These are phyloP conservation scores for Salvelinus sp. DNA, from an alignment of 2,113 vertebrate species.

Conservation along the genomic window DNA sequence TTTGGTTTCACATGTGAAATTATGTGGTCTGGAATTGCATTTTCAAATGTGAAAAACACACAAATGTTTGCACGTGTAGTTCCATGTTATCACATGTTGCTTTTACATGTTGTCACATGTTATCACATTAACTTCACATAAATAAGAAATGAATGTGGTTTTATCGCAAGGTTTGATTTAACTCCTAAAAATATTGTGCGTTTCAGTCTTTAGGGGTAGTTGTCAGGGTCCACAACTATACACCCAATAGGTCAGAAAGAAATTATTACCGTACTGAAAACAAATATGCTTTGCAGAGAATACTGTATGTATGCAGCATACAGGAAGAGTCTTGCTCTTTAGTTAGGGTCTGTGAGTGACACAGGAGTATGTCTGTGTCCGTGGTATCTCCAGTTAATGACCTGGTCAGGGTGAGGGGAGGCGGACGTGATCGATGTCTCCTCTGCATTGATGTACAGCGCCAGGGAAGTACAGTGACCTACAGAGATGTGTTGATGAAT, in stretches of 20 bases:
- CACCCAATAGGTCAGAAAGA: too few species aligned
- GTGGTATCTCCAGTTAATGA: constrained; percentile 40
- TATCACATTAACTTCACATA: too few species aligned
- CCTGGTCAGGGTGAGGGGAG: constrained; percentile 64
- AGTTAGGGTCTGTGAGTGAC: constrained; percentile 36
- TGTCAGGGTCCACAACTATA: not conserved
- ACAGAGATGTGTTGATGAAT: constrained; percentile 64
- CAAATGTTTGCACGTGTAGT: too few species aligned
- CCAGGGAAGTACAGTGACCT: constrained; percentile 68
- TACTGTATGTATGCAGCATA: too few species aligned
- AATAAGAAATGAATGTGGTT: too few species aligned
- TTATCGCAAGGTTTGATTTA: constrained; percentile 61
- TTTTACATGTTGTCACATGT: too few species aligned
- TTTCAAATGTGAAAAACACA: too few species aligned
- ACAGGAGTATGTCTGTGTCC: constrained; percentile 42
- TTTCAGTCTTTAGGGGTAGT: not conserved
- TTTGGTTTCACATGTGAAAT: too few species aligned
- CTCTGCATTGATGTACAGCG: constrained; percentile 69
- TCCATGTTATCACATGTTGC: too few species aligned
- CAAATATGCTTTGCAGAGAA: too few species aligned
- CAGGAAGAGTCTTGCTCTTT: not conserved
- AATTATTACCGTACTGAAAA: too few species aligned
- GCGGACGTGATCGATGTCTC: constrained; percentile 70
- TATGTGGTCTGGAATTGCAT: too few species aligned
- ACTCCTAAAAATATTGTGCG: constrained; percentile 43